Evolutionary conservation across 1,140 invertebrate species (phyloP), one percentile per base, ranked within the genome.

Genomic region (Trissolcus basalis): DNA sequence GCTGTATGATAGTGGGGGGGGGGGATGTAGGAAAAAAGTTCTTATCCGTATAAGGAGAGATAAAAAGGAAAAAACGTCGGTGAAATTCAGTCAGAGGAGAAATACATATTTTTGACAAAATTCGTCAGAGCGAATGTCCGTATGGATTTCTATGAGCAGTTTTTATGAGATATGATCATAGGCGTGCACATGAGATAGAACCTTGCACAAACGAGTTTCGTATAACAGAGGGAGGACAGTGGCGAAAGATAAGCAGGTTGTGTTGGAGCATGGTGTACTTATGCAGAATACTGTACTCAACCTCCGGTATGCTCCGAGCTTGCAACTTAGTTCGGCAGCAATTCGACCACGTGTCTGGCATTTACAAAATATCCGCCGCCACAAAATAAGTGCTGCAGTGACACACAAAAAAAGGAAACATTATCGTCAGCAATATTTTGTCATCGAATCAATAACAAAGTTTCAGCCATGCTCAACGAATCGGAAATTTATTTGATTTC

Each of bases 341-440:
- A 78, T 67, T 78, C 65, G 54, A 61, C 70, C 76, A 78, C 70
- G 70, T 74, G 76, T 69, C 65, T 78, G 36, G 70, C 76, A 78
- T 78, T 70, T 64, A 67, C 70, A 61, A 78, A 70, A 78, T 74
- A 74, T 78, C 50, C 50, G 19, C 1, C 19, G 49, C 60, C 14
- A 19, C 53, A 61, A 71, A 74, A 78, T 78, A 74, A 78, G 43
- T 51, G 55, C 70, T 51, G 33, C 3, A 45, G 54, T 60, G 55
- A 36, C 64, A 50, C n/a, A n/a, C n/a, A n/a, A n/a, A n/a, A n/a
- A 72, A 72, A 72, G 71, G 65, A 60, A 60, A 8, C 13, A 43
- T 63, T 61, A 55, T 36, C 43, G 51, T 47, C 45, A 47, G 36
- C 53, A 45, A 9, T 43, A 59, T 63, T 63, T 68, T 51, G 48